Evolutionary conservation across 1,140 invertebrate genomes (phyloP), one percentile per base, ranked within the genome.

Genomic region (Drosophila kohkoa): DNA sequence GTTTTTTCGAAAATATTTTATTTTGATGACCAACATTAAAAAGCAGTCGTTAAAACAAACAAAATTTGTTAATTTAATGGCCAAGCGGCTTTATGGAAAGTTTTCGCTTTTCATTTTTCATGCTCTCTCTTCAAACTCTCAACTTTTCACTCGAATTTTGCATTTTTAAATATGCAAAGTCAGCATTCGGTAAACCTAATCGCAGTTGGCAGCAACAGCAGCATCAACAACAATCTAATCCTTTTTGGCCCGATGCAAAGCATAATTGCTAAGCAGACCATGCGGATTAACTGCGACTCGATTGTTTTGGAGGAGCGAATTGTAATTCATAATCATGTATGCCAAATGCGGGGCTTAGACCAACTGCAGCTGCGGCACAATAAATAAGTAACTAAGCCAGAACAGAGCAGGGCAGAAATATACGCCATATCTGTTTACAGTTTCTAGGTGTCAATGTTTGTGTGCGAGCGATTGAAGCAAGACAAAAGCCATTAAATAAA

Each of bases 401-500:
- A 35, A 55, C 11, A 54, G 10, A 54, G 16, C 28, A 13, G 20
- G 20, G 3, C 20, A 25, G 20, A 25, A 25, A 25, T 25, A 4
- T 0, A 0, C 38, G 5, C 2, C 8, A 46, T 20, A 49, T 74
- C 30, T 55, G 65, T 41, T 69, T 67, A 60, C 73, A 64, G 51
- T 57, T 48, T 32, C 43, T 66, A 68, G 59, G 80, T 82, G 81
- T 30, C 66, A 68, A 67, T 76, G 71, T 59, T 62, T 67, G 59
- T 70, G 68, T 48, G 28, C 48, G 28, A 57, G 11, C 49, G 65
- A 71, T 62, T 76, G 59, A 63, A 54, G 49, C 72, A 69, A 70
- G 48, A 54, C 41, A 52, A 63, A 66, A 62, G 8, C 66, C 46
- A 82, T 82, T 82, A 76, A 76, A 79, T 82, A 58, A 72, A 79